Base-by-base conservation (phyloP, 2,797 vertebrate genomes). In the Myotis findleyi region DNA sequence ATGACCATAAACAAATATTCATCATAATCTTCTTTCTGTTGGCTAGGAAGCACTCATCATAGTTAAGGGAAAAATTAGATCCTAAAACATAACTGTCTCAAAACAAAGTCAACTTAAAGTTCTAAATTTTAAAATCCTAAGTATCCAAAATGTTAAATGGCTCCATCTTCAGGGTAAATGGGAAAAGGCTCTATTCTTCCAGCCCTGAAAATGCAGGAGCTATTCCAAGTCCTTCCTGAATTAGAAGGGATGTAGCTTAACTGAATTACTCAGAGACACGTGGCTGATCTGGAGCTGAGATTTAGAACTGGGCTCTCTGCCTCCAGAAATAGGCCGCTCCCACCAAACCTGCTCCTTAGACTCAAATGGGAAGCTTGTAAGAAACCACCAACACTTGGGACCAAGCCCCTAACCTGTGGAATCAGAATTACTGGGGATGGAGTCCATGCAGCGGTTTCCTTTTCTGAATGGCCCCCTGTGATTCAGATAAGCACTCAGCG, bases 131-230 rank as follows among this genome's bases (percentile, higher is more conserved):
- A 66, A 96, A 93, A 51, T 62, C 53, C 25, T 25, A 44, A 89
- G 53, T 68, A 85, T 86, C 73, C 93, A 88, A 93, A 95, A 94
- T 94, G 96, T 90, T 91, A 89, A 96, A 97, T 93, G 79, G 95
- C 97, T 97, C 97, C 96, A 97, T 95, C 97, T 97, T 97, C 97
- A 97, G 97, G 97, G 88, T 93, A 91, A 84, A 93, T 25, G 73
- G 47, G 44, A 95, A 89, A 96, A 96, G 36, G 38, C 73, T 96
- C 13, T 51, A 36, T 23, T 30, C 53, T 59, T 30, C 44, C 6
- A 89, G 64, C 30, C 79, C 76, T 89, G 90, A 68, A 77, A 77
- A 33, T 3, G n/a, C 27, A 85, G 59, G 80, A 82, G 44, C 4
- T 72, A 75, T 91, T 91, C 88, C 62, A 53, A 64, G 68, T 47